Evolutionary conservation across 1,140 invertebrate species (phyloP).

Genomic region (Anastatus disparis): DNA sequence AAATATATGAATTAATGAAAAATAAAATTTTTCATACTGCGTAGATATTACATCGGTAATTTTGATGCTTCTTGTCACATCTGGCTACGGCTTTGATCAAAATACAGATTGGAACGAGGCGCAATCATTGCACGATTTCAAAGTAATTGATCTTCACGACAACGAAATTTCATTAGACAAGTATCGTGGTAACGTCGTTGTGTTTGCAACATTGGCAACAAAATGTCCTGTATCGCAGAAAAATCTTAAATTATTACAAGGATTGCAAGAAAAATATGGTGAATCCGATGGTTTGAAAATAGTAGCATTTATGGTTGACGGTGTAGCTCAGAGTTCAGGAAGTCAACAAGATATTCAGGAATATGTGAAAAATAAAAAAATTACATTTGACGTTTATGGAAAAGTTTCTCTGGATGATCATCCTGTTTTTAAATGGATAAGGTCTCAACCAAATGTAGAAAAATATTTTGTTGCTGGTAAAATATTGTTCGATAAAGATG

Average conservation of each 20-base stretch:
- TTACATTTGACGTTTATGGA: constrained; percentile 82
- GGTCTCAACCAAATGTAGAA: too few relatives aligned
- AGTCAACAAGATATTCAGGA: constrained; percentile 76
- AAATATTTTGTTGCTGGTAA: too few relatives aligned
- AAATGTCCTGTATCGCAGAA: constrained; percentile 83
- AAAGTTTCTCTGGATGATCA: constrained; percentile 82
- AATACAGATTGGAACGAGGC: constrained; percentile 70
- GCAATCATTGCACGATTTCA: constrained; percentile 79
- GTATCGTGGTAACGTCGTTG: constrained; percentile 76
- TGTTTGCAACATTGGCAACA: constrained; percentile 89
- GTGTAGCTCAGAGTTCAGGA: constrained; percentile 89
- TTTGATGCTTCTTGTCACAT: not conserved
- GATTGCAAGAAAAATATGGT: constrained; percentile 77
- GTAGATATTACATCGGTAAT: too few relatives aligned
- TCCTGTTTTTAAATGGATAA: constrained; percentile 68
- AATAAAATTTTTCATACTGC: too few relatives aligned
- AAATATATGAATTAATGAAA: too few relatives aligned
- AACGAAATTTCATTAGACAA: constrained; percentile 77
- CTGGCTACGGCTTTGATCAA: constrained; percentile 51
- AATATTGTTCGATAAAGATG: too few relatives aligned
- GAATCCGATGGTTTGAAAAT: constrained; percentile 76
- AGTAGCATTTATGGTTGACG: constrained; percentile 92
- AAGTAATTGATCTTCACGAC: constrained; percentile 77
- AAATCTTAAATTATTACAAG: constrained; percentile 81
- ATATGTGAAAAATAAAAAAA: constrained; percentile 76